Base-by-base conservation (phyloP, 2,888 invertebrate species). In the Craniophora ligustri region DNA sequence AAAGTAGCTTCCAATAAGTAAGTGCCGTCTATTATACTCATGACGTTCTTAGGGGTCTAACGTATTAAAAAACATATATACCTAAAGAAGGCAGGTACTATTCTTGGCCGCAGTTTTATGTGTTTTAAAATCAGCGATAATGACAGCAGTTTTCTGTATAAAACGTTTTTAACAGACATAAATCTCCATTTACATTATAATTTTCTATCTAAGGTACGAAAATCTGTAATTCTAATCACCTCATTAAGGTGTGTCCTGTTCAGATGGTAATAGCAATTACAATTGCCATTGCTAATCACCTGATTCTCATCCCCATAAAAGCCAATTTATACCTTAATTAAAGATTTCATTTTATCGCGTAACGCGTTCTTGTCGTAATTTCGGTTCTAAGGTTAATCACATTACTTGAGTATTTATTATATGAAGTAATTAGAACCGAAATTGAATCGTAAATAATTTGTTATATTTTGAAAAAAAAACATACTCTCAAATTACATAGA, bases 281-380 rank as follows among this genome's bases (percentile, higher is more conserved):
- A 55, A 66, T 49, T 70, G 60, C 55, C 70, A 59, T 41, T 49
- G 66, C 71, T 67, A 67, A 70, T 67, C 67, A 66, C 67, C 66
- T 55, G 59, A 70, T 67, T 60, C 69, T 57, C 51, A 39, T 58
- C 11, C 51, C 58, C 48, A 65, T 70, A 60, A 67, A 59, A 70
- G 41, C 23, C 28, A 34, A 67, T 67, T 67, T 67, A 67, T 67
- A 35, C 51, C 60, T 70, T 70, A 70, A 67, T 67, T 66, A 66
- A 69, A 66, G 67, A 60, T 65, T 67, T 66, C 51, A 66, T 70
- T 60, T 55, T 48, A 70, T 70, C 38, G 26, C 48, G 48, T 48
- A 70, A 66, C 38, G 26, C 50, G 48, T 49, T 46, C 47, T 34
- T 35, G 11, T 41, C 39, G 48, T 58, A 26, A 50, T 69, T 68